A percentile compares a stretch with the other conserved stretches of the same genome.
These are phyloP conservation scores for Trichonephila clavata DNA, from an alignment of 1,140 invertebrate species.

Conservation along the genomic window DNA sequence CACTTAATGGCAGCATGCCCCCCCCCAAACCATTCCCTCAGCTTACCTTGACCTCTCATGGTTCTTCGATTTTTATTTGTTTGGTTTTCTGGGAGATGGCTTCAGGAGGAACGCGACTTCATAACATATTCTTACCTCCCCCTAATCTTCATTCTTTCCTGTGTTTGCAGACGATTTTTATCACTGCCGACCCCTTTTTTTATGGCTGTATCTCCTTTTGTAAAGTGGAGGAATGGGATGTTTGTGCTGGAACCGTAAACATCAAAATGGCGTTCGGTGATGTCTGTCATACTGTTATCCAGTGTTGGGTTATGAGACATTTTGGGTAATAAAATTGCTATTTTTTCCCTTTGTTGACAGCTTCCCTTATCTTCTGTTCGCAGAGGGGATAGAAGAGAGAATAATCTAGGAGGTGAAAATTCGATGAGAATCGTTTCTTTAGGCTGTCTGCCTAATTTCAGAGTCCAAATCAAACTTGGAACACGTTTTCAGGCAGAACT, in stretches of 20 bases:
- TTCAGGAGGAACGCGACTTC: neutral
- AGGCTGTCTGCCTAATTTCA: too few species aligned
- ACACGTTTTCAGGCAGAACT: too few species aligned
- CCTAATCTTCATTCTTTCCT: neutral
- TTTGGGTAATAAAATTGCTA: neutral
- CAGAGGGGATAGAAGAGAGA: neutral
- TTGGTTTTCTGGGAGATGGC: neutral
- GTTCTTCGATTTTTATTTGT: neutral
- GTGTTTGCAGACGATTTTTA: conserved; percentile 12
- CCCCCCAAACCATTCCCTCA: neutral
- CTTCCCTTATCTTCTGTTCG: neutral
- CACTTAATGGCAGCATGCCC: neutral
- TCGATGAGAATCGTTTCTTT: too few species aligned
- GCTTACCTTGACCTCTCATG: neutral
- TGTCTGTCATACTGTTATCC: neutral
- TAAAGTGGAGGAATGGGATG: neutral
- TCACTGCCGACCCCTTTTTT: neutral
- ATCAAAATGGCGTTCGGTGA: neutral
- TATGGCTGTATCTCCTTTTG: neutral
- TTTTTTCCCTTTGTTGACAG: neutral
- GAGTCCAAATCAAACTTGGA: too few species aligned
- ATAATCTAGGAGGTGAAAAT: too few species aligned
- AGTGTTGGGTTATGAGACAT: neutral
- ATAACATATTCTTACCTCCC: neutral
- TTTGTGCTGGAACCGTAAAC: neutral